A percentile compares a stretch with the other conserved stretches of the same genome.
Conservation (phyloP, 2,797 vertebrate genomes). For the Rhabdophis nuchalis region DNA sequence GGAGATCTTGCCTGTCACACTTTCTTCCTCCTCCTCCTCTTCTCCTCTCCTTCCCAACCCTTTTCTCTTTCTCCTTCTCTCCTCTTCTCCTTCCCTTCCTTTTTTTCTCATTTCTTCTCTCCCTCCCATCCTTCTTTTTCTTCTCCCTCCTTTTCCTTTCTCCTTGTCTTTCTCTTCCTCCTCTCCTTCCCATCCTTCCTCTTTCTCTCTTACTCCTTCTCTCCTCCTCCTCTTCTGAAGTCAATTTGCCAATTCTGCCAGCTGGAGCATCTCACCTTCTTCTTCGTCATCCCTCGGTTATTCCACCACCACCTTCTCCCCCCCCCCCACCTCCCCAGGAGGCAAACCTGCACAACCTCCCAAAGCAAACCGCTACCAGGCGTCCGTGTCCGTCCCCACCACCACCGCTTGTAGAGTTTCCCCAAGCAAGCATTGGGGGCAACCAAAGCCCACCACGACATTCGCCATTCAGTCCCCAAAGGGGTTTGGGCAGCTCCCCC, state of each 20-base stretch:
- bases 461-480: conserved; percentile 71
- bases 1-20: too few relatives aligned
- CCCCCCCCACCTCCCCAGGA: too few relatives aligned
- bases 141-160: too few relatives aligned
- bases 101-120: too few relatives aligned
- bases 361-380: neutral
- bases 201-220: too few relatives aligned
- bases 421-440: conserved; percentile 73
- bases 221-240: neutral
- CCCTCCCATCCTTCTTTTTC: too few relatives aligned
- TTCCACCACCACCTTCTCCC: conserved; percentile 46
- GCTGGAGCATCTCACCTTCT: neutral
- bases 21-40: neutral
- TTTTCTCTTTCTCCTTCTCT: neutral
- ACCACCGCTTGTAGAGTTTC: conserved; percentile 65
- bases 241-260: neutral
- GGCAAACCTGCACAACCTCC: neutral
- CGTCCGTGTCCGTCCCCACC: neutral
- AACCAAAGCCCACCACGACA: conserved; percentile 61
- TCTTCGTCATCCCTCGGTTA: neutral
- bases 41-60: neutral
- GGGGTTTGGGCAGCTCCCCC: conserved; percentile 55
- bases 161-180: too few relatives aligned
- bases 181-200: too few relatives aligned
- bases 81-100: too few relatives aligned